phyloP scores from a whole-genome alignment of 2,797 vertebrate species.

The Amazonetta brasiliensis region DNA sequence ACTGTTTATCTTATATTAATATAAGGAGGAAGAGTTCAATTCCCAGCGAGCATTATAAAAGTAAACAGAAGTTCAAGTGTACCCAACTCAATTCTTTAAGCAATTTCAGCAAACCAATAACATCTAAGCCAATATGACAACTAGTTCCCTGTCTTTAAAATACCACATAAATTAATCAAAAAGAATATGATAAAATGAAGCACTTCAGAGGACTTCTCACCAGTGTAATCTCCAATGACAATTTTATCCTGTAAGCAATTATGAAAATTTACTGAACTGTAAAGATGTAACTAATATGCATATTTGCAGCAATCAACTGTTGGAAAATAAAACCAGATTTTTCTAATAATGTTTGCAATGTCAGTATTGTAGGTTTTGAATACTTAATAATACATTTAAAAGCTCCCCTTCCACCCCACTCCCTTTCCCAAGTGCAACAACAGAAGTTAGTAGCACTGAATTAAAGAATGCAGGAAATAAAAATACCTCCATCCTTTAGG shows the following conservation, averaged over 20 bases:
- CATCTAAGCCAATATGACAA: not conserved
- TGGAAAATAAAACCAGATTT: not conserved
- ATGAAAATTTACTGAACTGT: not conserved
- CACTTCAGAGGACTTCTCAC: not conserved
- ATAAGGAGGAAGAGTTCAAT: constrained; percentile 16
- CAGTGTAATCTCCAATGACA: not conserved
- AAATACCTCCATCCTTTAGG: not conserved
- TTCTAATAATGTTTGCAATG: not conserved
- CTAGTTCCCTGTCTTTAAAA: constrained; percentile 19
- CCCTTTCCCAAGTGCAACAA: not conserved
- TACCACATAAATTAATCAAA: not conserved
- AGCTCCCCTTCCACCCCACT: not conserved
- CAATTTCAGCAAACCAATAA: not conserved
- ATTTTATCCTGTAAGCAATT: not conserved
- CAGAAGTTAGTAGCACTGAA: not conserved
- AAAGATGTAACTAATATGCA: not conserved
- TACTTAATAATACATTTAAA: not conserved
- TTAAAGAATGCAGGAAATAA: not conserved
- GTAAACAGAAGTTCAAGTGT: constrained; percentile 25
- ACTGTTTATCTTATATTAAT: constrained; percentile 10
- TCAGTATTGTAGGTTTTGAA: not conserved
- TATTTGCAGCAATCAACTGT: not conserved
- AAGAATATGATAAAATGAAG: not conserved
- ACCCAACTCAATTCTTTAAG: constrained; percentile 16
- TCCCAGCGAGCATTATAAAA: constrained; percentile 21